Base-by-base conservation (phyloP, 2,888 invertebrate species). In the Brenthis hecate region DNA sequence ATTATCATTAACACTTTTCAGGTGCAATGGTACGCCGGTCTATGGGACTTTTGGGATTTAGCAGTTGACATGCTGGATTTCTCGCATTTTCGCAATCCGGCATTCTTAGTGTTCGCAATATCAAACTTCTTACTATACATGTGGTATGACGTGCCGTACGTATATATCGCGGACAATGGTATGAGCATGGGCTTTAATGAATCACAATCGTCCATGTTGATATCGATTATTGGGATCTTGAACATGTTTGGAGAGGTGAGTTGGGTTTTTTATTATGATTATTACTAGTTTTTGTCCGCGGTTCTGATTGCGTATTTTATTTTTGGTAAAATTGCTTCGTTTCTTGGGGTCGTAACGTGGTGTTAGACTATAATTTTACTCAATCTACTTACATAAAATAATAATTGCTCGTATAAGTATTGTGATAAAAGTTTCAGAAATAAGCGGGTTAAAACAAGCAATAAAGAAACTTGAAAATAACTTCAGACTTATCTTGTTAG, bases 121-220 rank as follows among this genome's bases (percentile, higher is more conserved):
- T 98, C 98, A 70, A 98, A 98, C 91, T 97, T 98, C 85, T 93
- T 98, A 28, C 93, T 98, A 73, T 98, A 98, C 92, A 96, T 97
- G 79, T 98, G 98, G 96, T 97, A 97, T 87, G 98, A 98, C 85
- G 97, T 98, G 67, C 98, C 98, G 2, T 98, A 98, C 86, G 96
- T 98, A 76, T 98, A 97, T 91, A 94, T 98, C 75, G 95, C 96
- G 2, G 98, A 98, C 83, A 95, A 95, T 83, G 97, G 96, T 13
- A 94, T 95, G 80, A 94, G 94, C 72, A 93, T 95, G 85, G 96
- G 96, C 28, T 95, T 95, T 83, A 94, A 94, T 72, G 95, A 96
- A 79, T 94, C 95, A 6, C 95, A 96, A 78, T 94, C 96, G 0
- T 96, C 97, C 3, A 96, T 96, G 88, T 94, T 98, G 68, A 96